Conservation (phyloP, 2,888 invertebrate genomes). For the Andrena haemorrhoa region DNA sequence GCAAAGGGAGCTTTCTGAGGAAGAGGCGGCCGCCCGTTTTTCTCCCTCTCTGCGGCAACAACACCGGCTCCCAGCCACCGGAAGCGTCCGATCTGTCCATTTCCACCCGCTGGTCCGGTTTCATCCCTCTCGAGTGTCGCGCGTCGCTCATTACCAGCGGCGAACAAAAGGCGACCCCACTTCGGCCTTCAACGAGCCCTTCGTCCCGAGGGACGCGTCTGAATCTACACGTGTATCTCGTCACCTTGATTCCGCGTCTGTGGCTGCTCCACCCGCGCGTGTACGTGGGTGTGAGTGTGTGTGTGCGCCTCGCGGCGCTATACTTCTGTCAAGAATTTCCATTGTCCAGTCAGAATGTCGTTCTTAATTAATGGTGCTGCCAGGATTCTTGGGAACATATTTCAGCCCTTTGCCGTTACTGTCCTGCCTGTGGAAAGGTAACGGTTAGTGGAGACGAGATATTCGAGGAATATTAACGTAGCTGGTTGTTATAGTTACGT, state of each 20-base stretch:
- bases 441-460: not conserved
- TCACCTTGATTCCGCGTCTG: constrained; percentile 45
- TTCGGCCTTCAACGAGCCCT: constrained; percentile 51
- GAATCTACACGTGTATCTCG: constrained; percentile 54
- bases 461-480: constrained; percentile 2
- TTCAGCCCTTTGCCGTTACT: constrained; percentile 25
- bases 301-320: not conserved
- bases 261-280: not conserved
- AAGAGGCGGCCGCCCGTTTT: constrained; percentile 63
- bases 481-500: not conserved
- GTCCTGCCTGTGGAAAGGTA: not conserved
- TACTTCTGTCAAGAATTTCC: constrained; percentile 32
- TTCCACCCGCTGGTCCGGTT: constrained; percentile 53
- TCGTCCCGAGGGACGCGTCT: constrained; percentile 46
- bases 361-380: constrained; percentile 45
- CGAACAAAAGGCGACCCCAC: constrained; percentile 68
- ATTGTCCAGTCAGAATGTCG: constrained; percentile 44
- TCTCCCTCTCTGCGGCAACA: constrained; percentile 26
- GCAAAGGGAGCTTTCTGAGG: constrained; percentile 51
- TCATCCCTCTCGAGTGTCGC: constrained; percentile 60
- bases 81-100: constrained; percentile 70
- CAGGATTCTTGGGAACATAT: constrained; percentile 51
- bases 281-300: not conserved
- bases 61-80: constrained; percentile 35
- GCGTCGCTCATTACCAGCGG: constrained; percentile 72